These are phyloP conservation scores for Spisula solida DNA, from an alignment of 2,888 invertebrate species.

Conservation along the genomic window DNA sequence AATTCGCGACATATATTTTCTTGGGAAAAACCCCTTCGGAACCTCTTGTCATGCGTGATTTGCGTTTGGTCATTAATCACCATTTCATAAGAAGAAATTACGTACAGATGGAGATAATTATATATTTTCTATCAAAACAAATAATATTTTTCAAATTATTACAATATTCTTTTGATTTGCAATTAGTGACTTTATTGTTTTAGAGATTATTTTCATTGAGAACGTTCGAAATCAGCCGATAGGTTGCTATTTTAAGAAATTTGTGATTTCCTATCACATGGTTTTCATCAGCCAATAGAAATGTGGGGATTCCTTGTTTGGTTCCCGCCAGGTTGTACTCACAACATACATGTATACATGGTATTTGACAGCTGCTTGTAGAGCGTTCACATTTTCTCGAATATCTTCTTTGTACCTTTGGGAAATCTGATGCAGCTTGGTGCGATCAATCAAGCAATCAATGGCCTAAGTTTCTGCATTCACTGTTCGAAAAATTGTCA, in stretches of 20 bases:
- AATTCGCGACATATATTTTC: neutral
- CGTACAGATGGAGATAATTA: neutral
- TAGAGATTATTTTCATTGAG: conserved; percentile 51
- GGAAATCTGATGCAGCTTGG: neutral
- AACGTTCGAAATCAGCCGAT: neutral
- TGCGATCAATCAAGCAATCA: neutral
- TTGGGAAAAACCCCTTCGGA: neutral
- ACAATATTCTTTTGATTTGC: neutral
- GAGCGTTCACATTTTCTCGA: neutral
- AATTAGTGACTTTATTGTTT: neutral
- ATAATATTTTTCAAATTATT: neutral
- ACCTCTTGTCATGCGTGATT: conserved; percentile 21
- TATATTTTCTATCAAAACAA: neutral
- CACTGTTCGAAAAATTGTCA: too few species aligned
- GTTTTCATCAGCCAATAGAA: conserved; percentile 71
- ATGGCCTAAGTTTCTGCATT: too few species aligned
- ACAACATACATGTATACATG: conserved; percentile 75
- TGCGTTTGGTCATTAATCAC: neutral
- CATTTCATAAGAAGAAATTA: conserved; percentile 11
- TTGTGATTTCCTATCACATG: conserved; percentile 68
- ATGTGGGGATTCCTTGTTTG: conserved; percentile 73
- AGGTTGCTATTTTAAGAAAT: conserved; percentile 50
- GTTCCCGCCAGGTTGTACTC: conserved; percentile 78
- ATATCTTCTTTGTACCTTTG: neutral
- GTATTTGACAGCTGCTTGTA: conserved; percentile 60